Percentiles rank a stretch among this genome's conserved stretches.
Conservation (phyloP, 2,113 vertebrate species). For the Balaeniceps rex region DNA sequence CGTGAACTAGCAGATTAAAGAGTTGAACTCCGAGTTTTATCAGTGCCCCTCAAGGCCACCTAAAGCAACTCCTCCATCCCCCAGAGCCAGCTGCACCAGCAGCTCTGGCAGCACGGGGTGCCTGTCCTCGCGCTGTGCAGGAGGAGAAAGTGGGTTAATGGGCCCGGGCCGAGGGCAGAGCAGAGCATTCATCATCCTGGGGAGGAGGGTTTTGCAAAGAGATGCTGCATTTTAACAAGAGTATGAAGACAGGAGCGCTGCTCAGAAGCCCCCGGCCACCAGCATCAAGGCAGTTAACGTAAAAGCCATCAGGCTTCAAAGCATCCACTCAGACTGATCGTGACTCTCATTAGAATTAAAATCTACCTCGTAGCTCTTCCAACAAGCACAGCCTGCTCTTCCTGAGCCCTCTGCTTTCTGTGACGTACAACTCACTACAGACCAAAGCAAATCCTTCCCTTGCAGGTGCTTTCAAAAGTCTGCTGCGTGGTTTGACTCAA, state of each 20-base stretch:
- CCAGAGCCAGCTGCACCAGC: neutral
- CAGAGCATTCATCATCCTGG: neutral
- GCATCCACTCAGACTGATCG: rapidly evolving
- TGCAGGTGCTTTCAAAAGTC: neutral
- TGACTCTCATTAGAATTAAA: neutral
- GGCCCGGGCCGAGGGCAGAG: neutral
- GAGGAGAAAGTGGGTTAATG: neutral
- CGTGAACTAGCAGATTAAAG: neutral
- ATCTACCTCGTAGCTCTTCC: neutral
- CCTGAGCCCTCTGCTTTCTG: neutral
- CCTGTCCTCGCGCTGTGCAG: rapidly evolving
- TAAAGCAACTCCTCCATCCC: neutral
- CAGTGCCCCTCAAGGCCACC: neutral
- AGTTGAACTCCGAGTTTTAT: neutral
- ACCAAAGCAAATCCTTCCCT: neutral
- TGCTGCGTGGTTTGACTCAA: rapidly evolving
- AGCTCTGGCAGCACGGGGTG: neutral
- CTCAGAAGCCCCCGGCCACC: neutral
- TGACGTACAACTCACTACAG: neutral
- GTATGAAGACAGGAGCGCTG: neutral
- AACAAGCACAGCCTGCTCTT: neutral
- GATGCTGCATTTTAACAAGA: neutral
- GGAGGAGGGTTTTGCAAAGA: neutral
- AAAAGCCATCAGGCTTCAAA: neutral
- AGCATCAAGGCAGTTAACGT: neutral